Conservation (phyloP, 2,888 invertebrate species). For the Cheilosia grossa region DNA sequence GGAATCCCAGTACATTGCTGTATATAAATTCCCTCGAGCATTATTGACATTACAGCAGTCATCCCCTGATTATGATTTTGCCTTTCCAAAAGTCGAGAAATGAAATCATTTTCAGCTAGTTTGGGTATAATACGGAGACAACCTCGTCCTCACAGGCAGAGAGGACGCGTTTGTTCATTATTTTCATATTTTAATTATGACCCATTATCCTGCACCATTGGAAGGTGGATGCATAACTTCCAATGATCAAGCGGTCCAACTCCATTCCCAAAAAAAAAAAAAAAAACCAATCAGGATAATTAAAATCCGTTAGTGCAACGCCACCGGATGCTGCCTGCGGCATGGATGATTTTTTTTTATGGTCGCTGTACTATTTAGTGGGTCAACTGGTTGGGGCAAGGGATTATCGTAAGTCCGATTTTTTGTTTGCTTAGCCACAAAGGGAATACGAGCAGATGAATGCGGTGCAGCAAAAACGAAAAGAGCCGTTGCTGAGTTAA, state of each 20-base stretch:
- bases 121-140: not conserved
- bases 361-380: slow-evolving; percentile 5
- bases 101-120: slow-evolving; percentile 2
- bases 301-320: slow-evolving; percentile 43
- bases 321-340: slow-evolving; percentile 15
- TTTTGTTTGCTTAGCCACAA: not conserved
- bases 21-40: slow-evolving; percentile 5
- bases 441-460: slow-evolving; percentile 1
- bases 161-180: not conserved
- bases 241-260: no score
- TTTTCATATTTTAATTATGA: slow-evolving; percentile 31
- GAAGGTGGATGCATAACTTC: not conserved
- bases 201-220: slow-evolving; percentile 2
- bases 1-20: not conserved
- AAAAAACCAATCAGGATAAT: slow-evolving; percentile 48
- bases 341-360: not conserved
- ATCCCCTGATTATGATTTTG: slow-evolving; percentile 31
- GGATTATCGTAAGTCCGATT: not conserved
- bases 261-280: not conserved
- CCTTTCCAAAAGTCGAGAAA: slow-evolving; percentile 7
- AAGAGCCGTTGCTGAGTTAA: not conserved
- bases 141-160: not conserved
- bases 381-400: slow-evolving; percentile 19
- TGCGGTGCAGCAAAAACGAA: not conserved
- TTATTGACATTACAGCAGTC: slow-evolving; percentile 45